Percentiles rank a stretch among this genome's conserved stretches.
These are phyloP conservation scores for Heteronetta atricapilla DNA, from an alignment of 2,113 vertebrate species.

Conservation along the genomic window DNA sequence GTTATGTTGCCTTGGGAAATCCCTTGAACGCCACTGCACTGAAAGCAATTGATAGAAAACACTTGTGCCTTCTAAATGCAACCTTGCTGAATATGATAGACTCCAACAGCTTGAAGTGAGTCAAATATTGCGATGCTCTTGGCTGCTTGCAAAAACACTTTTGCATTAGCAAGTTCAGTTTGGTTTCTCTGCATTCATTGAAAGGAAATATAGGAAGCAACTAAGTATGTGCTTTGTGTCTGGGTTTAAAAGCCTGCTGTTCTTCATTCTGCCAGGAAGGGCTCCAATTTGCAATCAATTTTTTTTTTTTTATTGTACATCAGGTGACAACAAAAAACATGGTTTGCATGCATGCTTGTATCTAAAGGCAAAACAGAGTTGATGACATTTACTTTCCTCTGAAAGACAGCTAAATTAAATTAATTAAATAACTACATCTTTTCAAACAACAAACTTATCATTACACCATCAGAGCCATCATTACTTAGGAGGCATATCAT, in stretches of 20 bases:
- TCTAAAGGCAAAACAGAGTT: not conserved
- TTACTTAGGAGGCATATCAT: not conserved
- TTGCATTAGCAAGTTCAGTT: not conserved
- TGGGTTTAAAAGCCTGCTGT: not conserved
- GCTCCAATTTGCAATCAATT: not conserved
- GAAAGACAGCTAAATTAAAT: not conserved
- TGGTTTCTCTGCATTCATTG: not conserved
- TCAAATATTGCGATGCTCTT: not conserved
- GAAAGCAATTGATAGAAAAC: slow-evolving; percentile 51
- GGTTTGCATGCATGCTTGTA: not conserved
- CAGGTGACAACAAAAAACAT: not conserved
- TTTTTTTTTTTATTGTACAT: not conserved
- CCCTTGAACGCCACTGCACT: slow-evolving; percentile 70
- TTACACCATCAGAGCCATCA: not conserved
- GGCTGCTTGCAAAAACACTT: not conserved
- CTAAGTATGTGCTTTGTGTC: not conserved
- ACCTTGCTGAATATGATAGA: slow-evolving; percentile 61
- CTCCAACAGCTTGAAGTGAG: slow-evolving; percentile 76
- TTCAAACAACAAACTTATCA: not conserved
- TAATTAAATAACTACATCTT: not conserved
- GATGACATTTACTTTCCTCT: not conserved
- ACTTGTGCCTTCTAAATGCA: slow-evolving; percentile 76
- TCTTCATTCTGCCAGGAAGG: not conserved
- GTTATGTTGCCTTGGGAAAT: slow-evolving; percentile 57
- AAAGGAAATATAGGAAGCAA: not conserved